A percentile compares a stretch with the other conserved stretches of the same genome.
Conservation (phyloP, 2,113 vertebrate species). For the Megaceryle maxima region DNA sequence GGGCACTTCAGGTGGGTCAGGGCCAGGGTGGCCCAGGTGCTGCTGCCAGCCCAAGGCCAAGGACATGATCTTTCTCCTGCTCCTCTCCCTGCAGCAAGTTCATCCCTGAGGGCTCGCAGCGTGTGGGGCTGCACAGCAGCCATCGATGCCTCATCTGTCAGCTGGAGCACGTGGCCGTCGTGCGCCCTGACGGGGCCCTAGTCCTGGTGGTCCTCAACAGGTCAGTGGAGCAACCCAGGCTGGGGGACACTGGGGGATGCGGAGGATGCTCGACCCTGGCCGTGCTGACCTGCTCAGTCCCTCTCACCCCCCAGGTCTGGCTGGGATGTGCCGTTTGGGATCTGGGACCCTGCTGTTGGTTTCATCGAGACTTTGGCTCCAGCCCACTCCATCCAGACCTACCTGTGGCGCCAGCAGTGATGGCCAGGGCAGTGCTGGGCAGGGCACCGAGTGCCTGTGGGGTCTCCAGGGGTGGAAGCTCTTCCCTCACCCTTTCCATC, state of each 20-base stretch:
- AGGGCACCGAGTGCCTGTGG: accelerated
- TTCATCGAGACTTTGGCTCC: conserved; percentile 77
- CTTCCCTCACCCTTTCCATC: neutral
- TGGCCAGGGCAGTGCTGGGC: neutral
- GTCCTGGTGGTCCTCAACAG: conserved; percentile 88
- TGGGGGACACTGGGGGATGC: too few relatives aligned
- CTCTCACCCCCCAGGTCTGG: neutral
- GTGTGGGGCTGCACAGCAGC: conserved; percentile 78
- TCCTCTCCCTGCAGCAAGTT: conserved; percentile 81
- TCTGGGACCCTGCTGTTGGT: conserved; percentile 79
- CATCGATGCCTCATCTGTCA: neutral
- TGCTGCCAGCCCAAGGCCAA: accelerated
- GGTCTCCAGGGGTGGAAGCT: neutral
- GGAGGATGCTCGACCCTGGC: accelerated
- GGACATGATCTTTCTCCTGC: neutral
- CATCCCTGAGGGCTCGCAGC: conserved; percentile 85
- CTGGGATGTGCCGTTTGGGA: conserved; percentile 74
- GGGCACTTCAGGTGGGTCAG: conserved; percentile 89
- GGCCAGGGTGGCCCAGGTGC: conserved; percentile 11
- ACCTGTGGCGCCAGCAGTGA: conserved; percentile 81
- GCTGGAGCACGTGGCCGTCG: conserved; percentile 79
- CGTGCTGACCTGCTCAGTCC: accelerated
- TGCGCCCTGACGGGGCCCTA: conserved; percentile 76
- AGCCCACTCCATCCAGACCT: conserved; percentile 85
- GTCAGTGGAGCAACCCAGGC: neutral